These are phyloP conservation scores for Scomber colias DNA, from an alignment of 2,113 vertebrate genomes.

Conservation along the genomic window DNA sequence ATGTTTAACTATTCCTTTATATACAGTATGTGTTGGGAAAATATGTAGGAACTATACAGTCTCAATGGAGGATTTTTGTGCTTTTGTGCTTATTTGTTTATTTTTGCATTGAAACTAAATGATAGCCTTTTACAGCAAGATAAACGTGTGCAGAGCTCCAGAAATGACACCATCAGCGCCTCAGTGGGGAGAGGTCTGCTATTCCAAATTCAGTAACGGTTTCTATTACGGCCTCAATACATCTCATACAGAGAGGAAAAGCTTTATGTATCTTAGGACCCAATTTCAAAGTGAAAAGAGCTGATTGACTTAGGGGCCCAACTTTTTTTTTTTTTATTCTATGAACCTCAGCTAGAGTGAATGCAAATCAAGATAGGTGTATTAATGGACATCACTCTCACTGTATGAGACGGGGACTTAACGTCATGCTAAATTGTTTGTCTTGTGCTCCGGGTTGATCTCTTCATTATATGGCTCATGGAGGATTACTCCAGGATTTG, in stretches of 20 bases:
- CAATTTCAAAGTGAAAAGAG: slow-evolving; percentile 80
- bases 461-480: slow-evolving; percentile 86
- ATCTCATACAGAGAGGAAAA: slow-evolving; percentile 73
- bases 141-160: slow-evolving; percentile 67
- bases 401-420: slow-evolving; percentile 83
- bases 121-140: slow-evolving; percentile 55
- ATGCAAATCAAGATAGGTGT: slow-evolving; percentile 82
- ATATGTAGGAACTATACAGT: not conserved
- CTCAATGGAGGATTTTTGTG: not conserved
- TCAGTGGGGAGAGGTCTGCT: slow-evolving; percentile 52
- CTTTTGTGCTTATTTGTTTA: not conserved
- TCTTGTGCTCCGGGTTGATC: slow-evolving; percentile 87
- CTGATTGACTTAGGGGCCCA: slow-evolving; percentile 83
- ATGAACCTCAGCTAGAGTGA: slow-evolving; percentile 76
- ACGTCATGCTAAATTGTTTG: slow-evolving; percentile 86
- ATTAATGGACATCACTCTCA: slow-evolving; percentile 86
- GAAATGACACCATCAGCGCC: slow-evolving; percentile 48
- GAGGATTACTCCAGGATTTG: slow-evolving; percentile 86
- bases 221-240: slow-evolving; percentile 66
- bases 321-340: slow-evolving; percentile 61
- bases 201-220: slow-evolving; percentile 78
- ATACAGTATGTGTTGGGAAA: not conserved
- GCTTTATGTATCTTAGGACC: slow-evolving; percentile 69
- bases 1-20: not conserved
- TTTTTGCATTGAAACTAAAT: not conserved